phyloP scores from a whole-genome alignment of 2,888 invertebrate genomes.

The Ochropleura leucogaster region DNA sequence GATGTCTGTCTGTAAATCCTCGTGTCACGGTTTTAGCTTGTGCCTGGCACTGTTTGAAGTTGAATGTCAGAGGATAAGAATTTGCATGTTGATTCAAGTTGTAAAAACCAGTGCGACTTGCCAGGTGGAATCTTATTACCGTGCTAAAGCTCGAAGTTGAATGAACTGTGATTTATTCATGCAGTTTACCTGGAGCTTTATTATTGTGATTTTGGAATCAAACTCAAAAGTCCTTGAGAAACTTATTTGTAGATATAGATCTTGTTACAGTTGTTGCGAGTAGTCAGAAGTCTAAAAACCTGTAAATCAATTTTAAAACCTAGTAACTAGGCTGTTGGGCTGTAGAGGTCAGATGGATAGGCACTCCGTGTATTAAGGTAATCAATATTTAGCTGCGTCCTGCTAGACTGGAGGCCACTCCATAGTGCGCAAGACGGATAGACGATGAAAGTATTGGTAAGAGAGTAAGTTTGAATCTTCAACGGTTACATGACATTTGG shows the following conservation, averaged over 20 bases:
- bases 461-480: too few relatives aligned
- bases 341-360: too few relatives aligned
- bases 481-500: too few relatives aligned
- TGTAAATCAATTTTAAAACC: too few relatives aligned
- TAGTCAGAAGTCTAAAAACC: too few relatives aligned
- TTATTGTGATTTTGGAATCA: background rate
- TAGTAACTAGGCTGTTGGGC: too few relatives aligned
- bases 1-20: background rate
- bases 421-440: too few relatives aligned
- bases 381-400: too few relatives aligned
- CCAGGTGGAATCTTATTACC: constrained; percentile 35
- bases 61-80: constrained; percentile 44
- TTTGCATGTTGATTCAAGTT: constrained; percentile 48
- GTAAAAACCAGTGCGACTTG: constrained; percentile 17
- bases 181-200: constrained; percentile 8
- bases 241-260: background rate
- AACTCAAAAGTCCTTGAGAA: background rate
- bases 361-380: too few relatives aligned
- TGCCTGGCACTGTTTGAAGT: constrained; percentile 31
- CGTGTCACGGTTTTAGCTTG: constrained; percentile 14
- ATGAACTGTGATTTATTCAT: constrained; percentile 34
- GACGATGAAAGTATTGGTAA: too few relatives aligned
- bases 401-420: too few relatives aligned
- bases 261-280: too few relatives aligned
- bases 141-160: constrained; percentile 34